Conservation (phyloP, 2,113 vertebrate genomes). For the Lutjanus erythropterus region DNA sequence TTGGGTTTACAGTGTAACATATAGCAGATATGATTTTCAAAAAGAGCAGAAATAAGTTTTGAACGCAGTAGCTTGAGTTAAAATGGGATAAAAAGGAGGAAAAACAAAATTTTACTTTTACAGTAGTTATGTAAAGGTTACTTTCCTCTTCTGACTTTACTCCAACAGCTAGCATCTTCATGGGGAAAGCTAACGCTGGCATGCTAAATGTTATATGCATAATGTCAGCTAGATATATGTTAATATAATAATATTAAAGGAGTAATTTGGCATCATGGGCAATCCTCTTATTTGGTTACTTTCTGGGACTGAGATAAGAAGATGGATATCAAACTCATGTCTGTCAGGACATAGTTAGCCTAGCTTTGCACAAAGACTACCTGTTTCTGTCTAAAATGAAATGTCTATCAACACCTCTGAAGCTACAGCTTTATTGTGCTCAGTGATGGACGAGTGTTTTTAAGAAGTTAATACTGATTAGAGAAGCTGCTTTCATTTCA, state of each 20-base stretch:
- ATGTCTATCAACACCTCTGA: background rate
- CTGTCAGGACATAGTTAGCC: background rate
- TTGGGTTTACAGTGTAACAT: no score
- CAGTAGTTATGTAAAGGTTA: background rate
- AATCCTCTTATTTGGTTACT: background rate
- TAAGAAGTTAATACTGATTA: no score
- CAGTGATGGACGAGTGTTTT: no score
- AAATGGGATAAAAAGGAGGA: background rate
- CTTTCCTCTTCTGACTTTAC: background rate
- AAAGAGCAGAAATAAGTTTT: no score
- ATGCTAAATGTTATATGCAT: background rate
- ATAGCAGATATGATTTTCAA: background rate
- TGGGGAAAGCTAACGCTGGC: background rate
- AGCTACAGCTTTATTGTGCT: no score
- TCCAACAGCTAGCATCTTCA: background rate
- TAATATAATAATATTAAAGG: background rate
- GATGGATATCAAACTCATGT: background rate
- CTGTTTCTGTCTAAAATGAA: background rate
- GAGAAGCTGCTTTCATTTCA: no score
- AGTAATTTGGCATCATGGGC: background rate
- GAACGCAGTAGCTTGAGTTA: background rate
- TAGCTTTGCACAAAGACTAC: background rate
- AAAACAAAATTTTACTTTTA: background rate
- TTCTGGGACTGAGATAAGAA: background rate
- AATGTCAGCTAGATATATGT: no score